Evolutionary conservation across 35 echinoderm and acorn worm genomes (phyloP).

Genomic region (Ophioderma brevispina): DNA sequence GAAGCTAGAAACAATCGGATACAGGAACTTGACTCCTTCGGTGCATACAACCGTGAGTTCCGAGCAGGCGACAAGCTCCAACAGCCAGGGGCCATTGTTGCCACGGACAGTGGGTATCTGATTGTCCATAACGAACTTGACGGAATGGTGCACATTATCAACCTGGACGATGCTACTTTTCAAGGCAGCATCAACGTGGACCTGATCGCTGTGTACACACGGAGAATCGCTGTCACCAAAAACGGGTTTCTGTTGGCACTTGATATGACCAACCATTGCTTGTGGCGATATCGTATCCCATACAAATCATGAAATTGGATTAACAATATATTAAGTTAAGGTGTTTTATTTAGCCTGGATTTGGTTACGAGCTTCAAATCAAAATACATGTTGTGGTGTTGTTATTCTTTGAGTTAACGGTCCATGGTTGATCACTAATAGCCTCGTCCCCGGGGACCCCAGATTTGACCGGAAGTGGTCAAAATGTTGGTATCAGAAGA

Average conservation of each 20-base stretch:
- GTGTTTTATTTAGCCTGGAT: too few species aligned
- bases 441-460: too few species aligned
- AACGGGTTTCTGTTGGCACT: slow-evolving; percentile 70
- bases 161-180: slow-evolving; percentile 70
- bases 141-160: slow-evolving; percentile 77
- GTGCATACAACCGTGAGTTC: slow-evolving; percentile 64
- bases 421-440: too few species aligned
- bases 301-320: slow-evolving; percentile 58
- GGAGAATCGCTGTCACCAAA: slow-evolving; percentile 61
- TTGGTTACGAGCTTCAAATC: too few species aligned
- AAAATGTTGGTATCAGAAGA: too few species aligned
- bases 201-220: slow-evolving; percentile 67
- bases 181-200: slow-evolving; percentile 52
- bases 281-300: slow-evolving; percentile 85
- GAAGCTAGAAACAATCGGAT: slow-evolving; percentile 72
- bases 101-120: slow-evolving; percentile 66
- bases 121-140: slow-evolving; percentile 71
- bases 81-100: slow-evolving; percentile 70
- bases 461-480: too few species aligned
- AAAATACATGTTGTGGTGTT: too few species aligned
- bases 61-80: slow-evolving; percentile 77
- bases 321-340: too few species aligned
- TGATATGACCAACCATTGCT: slow-evolving; percentile 79
- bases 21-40: slow-evolving; percentile 61
- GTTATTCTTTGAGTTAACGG: too few species aligned